Percentiles rank a stretch among this genome's conserved stretches.
These are phyloP conservation scores for Catharus fuscescens DNA, from an alignment of 2,113 vertebrate species.

Conservation along the genomic window DNA sequence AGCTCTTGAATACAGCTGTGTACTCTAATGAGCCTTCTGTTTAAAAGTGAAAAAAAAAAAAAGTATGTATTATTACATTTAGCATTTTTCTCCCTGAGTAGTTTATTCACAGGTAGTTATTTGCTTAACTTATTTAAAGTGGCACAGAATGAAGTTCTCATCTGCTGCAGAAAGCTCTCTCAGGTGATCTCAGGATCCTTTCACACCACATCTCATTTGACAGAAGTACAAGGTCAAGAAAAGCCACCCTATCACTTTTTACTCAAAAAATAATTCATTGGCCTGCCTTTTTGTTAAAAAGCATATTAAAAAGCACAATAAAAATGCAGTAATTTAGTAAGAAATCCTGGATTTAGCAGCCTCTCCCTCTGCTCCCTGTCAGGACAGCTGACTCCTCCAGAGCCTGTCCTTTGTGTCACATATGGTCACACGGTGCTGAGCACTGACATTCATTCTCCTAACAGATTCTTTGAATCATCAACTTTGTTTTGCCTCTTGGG, in stretches of 20 bases:
- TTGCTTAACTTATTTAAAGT: neutral
- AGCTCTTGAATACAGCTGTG: neutral
- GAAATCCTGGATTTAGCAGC: neutral
- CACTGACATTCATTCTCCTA: neutral
- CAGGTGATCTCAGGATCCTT: neutral
- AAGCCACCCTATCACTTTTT: neutral
- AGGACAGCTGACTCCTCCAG: neutral
- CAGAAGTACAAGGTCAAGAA: neutral
- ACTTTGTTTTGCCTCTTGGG: neutral
- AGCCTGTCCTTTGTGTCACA: neutral
- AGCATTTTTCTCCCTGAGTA: neutral
- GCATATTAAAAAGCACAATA: neutral
- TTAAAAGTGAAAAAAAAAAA: neutral
- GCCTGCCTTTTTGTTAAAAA: neutral
- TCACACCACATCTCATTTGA: neutral
- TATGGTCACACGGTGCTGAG: neutral
- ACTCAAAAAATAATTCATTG: neutral
- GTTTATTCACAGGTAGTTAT: neutral
- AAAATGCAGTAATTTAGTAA: neutral
- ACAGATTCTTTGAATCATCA: neutral
- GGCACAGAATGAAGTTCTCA: neutral
- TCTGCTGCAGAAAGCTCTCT: neutral
- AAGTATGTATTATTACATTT: neutral
- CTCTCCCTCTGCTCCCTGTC: neutral
- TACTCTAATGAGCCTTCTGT: neutral